Percentiles rank a stretch among this genome's conserved stretches.
phyloP scores from a whole-genome alignment of 2,888 invertebrate species.

The Acronicta aceris region DNA sequence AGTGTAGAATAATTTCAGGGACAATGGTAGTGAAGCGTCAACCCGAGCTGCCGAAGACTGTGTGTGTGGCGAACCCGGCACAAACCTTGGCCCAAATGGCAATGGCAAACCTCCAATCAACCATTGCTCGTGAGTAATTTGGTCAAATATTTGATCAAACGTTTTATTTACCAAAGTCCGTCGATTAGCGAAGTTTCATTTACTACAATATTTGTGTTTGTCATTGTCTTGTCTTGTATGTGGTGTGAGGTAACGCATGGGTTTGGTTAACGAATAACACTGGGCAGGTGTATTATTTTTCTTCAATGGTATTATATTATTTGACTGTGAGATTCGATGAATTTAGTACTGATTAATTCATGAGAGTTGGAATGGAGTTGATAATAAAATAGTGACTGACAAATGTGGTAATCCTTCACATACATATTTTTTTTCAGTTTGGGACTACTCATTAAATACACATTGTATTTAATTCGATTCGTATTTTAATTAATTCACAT shows the following conservation, averaged over 20 bases:
- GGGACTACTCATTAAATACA: background rate
- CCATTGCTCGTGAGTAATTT: slow-evolving; percentile 86
- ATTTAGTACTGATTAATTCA: slow-evolving; percentile 9
- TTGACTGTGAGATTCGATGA: background rate
- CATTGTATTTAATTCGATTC: too few species aligned
- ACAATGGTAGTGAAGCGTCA: slow-evolving; percentile 87
- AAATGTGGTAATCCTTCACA: slow-evolving; percentile 20
- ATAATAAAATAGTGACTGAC: slow-evolving; percentile 29
- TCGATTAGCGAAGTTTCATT: slow-evolving; percentile 25
- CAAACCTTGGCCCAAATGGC: slow-evolving; percentile 64
- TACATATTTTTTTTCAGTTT: slow-evolving; percentile 15
- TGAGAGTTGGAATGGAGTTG: slow-evolving; percentile 2
- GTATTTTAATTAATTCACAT: slow-evolving; percentile 1
- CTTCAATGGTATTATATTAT: slow-evolving; percentile 16
- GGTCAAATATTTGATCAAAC: slow-evolving; percentile 53
- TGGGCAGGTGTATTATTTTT: slow-evolving; percentile 39
- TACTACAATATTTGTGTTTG: slow-evolving; percentile 9
- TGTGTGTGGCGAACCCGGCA: slow-evolving; percentile 69
- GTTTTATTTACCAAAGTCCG: slow-evolving; percentile 34
- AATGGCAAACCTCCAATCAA: slow-evolving; percentile 80
- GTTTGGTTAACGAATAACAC: slow-evolving; percentile 51
- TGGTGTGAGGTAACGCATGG: slow-evolving; percentile 51
- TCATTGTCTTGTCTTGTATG: slow-evolving; percentile 26
- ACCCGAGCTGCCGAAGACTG: slow-evolving; percentile 83
- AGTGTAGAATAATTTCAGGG: slow-evolving; percentile 77